A percentile compares a stretch with the other conserved stretches of the same genome.
phyloP scores from a whole-genome alignment of 1,140 invertebrate genomes.

The Penaeus chinensis region DNA sequence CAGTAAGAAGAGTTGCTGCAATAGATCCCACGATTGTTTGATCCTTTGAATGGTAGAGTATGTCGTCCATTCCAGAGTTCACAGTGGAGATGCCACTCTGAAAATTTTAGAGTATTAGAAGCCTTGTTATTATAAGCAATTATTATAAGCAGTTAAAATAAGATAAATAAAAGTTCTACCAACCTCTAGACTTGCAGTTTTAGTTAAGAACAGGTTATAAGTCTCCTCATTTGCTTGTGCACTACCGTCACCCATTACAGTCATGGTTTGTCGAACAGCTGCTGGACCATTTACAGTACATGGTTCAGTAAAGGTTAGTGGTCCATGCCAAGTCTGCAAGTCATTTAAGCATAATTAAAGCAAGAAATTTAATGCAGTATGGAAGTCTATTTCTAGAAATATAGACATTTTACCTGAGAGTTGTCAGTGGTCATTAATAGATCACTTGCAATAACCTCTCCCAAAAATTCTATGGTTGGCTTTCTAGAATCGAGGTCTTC shows the following conservation, averaged over 20 bases:
- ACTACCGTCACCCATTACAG: neutral
- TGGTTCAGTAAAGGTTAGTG: neutral
- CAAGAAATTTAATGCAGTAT: neutral
- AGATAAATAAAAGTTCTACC: neutral
- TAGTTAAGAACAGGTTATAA: neutral
- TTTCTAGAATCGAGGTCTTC: neutral
- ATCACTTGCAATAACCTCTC: constrained; percentile 13
- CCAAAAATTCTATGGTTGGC: neutral
- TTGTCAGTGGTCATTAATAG: constrained; percentile 29
- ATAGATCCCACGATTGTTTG: constrained; percentile 17
- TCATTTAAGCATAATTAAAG: neutral
- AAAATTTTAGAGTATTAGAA: neutral
- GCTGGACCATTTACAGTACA: neutral
- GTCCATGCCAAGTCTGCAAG: neutral
- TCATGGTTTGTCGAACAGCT: neutral
- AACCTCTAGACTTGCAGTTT: neutral
- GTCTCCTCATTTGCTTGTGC: neutral
- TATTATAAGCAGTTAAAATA: too few species aligned
- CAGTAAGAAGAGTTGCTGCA: neutral
- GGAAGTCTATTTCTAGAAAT: neutral
- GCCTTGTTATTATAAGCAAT: neutral
- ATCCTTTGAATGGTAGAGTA: neutral
- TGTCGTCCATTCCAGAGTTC: neutral
- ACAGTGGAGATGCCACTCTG: neutral
- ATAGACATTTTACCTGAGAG: constrained; percentile 9